Evolutionary conservation across 2,888 invertebrate genomes (phyloP), one percentile per base, ranked within the genome.

Genomic region (Diarsia brunnea): DNA sequence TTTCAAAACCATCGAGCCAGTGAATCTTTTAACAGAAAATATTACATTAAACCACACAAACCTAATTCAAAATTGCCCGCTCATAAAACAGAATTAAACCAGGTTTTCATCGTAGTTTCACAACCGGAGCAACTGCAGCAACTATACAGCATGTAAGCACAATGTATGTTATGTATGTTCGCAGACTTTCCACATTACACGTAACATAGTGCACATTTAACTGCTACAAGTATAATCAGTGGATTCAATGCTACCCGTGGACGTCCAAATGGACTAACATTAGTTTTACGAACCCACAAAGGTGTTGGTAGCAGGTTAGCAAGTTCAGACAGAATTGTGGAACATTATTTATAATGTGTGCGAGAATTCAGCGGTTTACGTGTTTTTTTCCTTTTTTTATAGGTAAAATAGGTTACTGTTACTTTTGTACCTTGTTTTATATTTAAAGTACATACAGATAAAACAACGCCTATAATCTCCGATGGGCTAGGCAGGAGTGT

Each of bases 281-380:
- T 85, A 87, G 86, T 87, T 80, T 78, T 70, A 83, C 77, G 66
- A 55, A 27, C 38, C 69, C 79, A 75, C 82, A 87, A 82, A 85
- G 79, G 87, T 82, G 87, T 79, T 75, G 70, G 55, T 68, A 75
- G 58, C 71, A 74, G 24, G 71, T 79, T 65, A 73, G 61, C 71
- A 76, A n/a, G 66, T 77, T 65, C 45, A 49, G 68, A 31, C 61
- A 65, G 72, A 76, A 85, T 79, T 74, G 82, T 66, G 73, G 45
- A 77, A 79, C 87, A 85, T 82, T 75, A 87, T 82, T 77, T 79
- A 73, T 64, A 70, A 66, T 73, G 67, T 69, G 60, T 65, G n/a
- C 43, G 73, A 53, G 58, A 85, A 76, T 79, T 79, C 58, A 64
- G 53, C 67, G 60, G 45, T 66, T 16, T 27, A 60, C 2, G 10